Percentiles rank a stretch among this genome's conserved stretches.
These are phyloP conservation scores for Callyntrura sp. DNA, from an alignment of 2,888 invertebrate genomes.

Conservation along the genomic window DNA sequence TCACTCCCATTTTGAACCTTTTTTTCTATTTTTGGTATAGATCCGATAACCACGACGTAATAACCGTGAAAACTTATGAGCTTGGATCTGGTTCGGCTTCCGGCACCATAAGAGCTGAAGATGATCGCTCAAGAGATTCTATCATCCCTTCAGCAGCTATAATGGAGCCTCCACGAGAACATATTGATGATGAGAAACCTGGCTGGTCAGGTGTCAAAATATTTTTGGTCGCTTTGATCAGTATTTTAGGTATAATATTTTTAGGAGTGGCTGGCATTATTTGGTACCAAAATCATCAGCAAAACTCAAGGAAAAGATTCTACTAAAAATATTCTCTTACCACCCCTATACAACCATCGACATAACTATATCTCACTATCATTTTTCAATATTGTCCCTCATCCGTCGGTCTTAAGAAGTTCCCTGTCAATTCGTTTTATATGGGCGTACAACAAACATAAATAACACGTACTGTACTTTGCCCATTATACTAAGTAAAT, in stretches of 20 bases:
- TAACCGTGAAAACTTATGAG: conserved; percentile 96
- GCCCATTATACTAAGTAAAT: too few relatives aligned
- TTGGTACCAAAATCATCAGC: conserved; percentile 96
- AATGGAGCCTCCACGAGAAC: conserved; percentile 96
- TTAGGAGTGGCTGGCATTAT: conserved; percentile 95
- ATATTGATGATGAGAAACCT: conserved; percentile 93
- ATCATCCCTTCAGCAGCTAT: conserved; percentile 95
- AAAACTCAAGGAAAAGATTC: conserved; percentile 95
- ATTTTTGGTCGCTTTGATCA: conserved; percentile 94
- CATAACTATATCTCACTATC: too few relatives aligned
- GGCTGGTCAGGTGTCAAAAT: conserved; percentile 96
- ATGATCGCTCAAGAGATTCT: conserved; percentile 90
- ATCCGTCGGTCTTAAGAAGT: too few relatives aligned
- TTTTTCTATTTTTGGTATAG: too few relatives aligned
- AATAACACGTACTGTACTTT: too few relatives aligned
- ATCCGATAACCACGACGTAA: conserved; percentile 97
- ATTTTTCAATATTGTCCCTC: too few relatives aligned
- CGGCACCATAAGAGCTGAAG: conserved; percentile 86
- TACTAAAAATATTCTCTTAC: too few relatives aligned
- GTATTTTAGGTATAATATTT: conserved; percentile 93
- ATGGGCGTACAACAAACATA: too few relatives aligned
- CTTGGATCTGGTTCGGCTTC: conserved; percentile 93
- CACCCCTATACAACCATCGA: too few relatives aligned
- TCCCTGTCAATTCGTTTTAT: too few relatives aligned
- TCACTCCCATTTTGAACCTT: conserved; percentile 7